Evolutionary conservation across 1,140 invertebrate species (phyloP), one percentile per base, ranked within the genome.

Genomic region (Diorhabda elongata): DNA sequence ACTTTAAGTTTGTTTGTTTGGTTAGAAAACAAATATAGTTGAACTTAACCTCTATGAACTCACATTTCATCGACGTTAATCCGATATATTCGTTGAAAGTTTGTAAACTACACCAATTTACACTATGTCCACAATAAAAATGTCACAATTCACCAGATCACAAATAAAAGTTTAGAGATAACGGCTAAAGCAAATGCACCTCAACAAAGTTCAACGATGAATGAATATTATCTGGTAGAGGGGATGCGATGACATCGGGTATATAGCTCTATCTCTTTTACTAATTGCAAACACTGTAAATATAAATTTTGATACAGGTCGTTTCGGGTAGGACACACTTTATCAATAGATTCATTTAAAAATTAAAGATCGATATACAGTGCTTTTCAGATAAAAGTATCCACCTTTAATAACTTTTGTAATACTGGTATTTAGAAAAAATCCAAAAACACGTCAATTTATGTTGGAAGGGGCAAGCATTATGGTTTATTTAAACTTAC

Each of bases 11-110:
- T 26, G 45, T 64, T 64, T 64, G 52, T 64, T 64, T 64, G 63
- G 63, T 64, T 64, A 64, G 63, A 64, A 64, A 64, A 64, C 45
- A 64, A 64, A 64, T 47, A 64, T 47, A 64, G 63, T 47, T 64
- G 63, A 64, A 64, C 63, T 64, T 63, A 64, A 64, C 63, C 63
- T 64, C 63, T 64, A n/a, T 41, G 41, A 64, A 57, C 63, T 64
- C 42, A 64, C 63, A 26, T 52, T 57, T 9, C 63, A 64, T 64
- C 52, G 45, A 64, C 47, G 11, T 64, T 9, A 11, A 56, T 26
- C 63, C 63, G 26, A 41, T 42, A 47, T 41, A 11, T 56, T 52
- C 47, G 26, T 26, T 26, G 26, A 26, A 26, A 26, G 26, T 26
- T 52, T 4, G 43, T n/a, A 52, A 52, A 64, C 63, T 41, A 52